phyloP scores from a whole-genome alignment of 2,113 vertebrate species.

The Galbula dea region DNA sequence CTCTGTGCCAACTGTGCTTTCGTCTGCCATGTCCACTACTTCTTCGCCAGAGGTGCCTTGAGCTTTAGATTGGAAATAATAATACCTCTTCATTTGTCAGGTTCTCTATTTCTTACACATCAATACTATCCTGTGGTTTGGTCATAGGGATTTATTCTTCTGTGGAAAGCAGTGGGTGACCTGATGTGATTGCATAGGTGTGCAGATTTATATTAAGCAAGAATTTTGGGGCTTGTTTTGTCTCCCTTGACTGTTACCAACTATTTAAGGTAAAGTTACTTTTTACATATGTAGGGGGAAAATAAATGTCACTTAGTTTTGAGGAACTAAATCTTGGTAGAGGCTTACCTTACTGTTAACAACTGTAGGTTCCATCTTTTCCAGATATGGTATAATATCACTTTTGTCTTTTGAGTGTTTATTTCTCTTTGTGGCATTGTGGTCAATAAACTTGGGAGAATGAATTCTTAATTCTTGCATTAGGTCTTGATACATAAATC shows the following conservation, averaged over 20 bases:
- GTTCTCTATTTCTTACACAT: not conserved
- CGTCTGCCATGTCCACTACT: not conserved
- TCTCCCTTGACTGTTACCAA: not conserved
- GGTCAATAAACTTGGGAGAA: not conserved
- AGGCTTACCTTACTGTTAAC: not conserved
- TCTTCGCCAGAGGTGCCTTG: not conserved
- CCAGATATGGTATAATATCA: rapidly evolving
- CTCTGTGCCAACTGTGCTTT: not conserved
- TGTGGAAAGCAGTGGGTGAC: not conserved
- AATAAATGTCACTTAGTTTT: not conserved
- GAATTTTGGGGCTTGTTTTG: not conserved
- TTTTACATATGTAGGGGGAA: not conserved
- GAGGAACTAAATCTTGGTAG: not conserved
- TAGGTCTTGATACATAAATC: not conserved
- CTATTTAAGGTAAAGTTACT: not conserved
- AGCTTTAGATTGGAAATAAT: not conserved
- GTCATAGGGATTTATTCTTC: not conserved
- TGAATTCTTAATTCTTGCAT: not conserved
- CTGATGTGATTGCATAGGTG: not conserved
- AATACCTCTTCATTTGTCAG: not conserved
- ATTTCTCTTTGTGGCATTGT: not conserved
- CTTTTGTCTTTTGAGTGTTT: rapidly evolving
- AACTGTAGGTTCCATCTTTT: not conserved
- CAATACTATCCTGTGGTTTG: not conserved
- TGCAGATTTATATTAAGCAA: not conserved